Evolutionary conservation across 2,888 invertebrate species (phyloP), one percentile per base, ranked within the genome.

Genomic region (Lypha dubia): DNA sequence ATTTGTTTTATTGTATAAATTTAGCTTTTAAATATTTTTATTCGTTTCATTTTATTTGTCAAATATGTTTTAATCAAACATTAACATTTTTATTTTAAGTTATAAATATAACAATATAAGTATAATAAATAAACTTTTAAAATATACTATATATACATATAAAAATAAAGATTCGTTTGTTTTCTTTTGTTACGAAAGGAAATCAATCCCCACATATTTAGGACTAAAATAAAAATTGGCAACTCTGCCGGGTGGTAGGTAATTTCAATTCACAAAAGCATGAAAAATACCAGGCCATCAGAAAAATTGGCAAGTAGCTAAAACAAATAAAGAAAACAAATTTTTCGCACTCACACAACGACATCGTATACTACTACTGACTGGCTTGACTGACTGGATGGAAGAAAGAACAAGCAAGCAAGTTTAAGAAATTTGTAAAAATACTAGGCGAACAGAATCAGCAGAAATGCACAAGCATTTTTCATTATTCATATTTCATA

Each of bases 11-110:
- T 75, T 68, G 44, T 83, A 49, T 51, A 74, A 76, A 73, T 49
- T 65, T 38, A 76, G 51, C n/a, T 32, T 70, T 67, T 70, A 41
- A 76, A 63, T 62, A 83, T 17, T 65, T n/a, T 58, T 63, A 51
- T 53, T 65, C 20, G 22, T 32, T 81, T 68, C 53, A 63, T 71
- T 70, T 56, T 77, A 53, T 77, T 86, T n/a, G n/a, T n/a, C n/a
- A 28, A 75, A 63, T 22, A 53, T 56, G 53, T 70, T 67, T 70
- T 32, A 65, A 58, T 71, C 65, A n/a, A n/a, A n/a, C n/a, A n/a
- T n/a, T n/a, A n/a, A n/a, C n/a, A n/a, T n/a, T n/a, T n/a, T n/a
- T n/a, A n/a, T 68, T 83, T 4, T 70, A 74, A 63, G 24, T 38
- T 71, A 62, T 35, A 79, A 41, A 68, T 60, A 77, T 76, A 58